These are phyloP conservation scores for Argentina silus DNA, from an alignment of 2,797 vertebrate species.

Conservation along the genomic window DNA sequence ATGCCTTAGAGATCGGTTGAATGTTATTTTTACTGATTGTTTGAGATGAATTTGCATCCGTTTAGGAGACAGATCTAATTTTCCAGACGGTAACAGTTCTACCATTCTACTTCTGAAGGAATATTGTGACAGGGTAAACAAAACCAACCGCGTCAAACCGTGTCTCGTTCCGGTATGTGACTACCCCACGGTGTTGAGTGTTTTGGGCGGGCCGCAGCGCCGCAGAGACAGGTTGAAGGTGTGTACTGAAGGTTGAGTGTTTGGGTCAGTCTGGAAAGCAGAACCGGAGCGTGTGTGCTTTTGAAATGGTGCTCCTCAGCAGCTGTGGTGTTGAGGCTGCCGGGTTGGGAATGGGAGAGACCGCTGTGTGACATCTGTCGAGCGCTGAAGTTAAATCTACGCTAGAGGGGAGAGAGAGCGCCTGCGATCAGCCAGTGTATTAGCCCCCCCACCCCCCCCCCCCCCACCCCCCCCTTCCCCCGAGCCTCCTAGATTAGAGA, in stretches of 20 bases:
- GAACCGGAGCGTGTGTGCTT: constrained; percentile 72
- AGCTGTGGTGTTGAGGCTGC: constrained; percentile 51
- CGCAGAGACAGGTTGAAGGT: neutral
- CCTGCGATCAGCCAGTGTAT: neutral
- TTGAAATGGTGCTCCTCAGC: constrained; percentile 77
- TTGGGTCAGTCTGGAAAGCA: constrained; percentile 61
- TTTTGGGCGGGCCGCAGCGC: too few species aligned
- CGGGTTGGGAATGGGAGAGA: constrained; percentile 58
- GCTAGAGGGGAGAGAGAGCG: constrained; percentile 1
- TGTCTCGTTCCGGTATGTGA: too few species aligned
- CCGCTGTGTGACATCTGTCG: constrained; percentile 71
- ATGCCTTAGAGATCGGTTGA: neutral
- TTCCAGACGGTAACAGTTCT: too few species aligned
- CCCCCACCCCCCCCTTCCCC: constrained; percentile 23
- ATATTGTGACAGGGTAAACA: too few species aligned
- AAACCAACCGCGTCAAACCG: too few species aligned
- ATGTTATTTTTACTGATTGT: too few species aligned
- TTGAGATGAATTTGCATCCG: too few species aligned
- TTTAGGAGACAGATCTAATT: too few species aligned
- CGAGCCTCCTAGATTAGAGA: constrained; percentile 42
- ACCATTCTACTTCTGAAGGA: too few species aligned
- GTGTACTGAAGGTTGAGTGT: constrained; percentile 46
- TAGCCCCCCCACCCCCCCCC: neutral
- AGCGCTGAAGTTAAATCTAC: constrained; percentile 54
- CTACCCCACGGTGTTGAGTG: too few species aligned